Base-by-base conservation (phyloP, 92 coral and sea anemone genomes). In the Zoanthus solanderi region DNA sequence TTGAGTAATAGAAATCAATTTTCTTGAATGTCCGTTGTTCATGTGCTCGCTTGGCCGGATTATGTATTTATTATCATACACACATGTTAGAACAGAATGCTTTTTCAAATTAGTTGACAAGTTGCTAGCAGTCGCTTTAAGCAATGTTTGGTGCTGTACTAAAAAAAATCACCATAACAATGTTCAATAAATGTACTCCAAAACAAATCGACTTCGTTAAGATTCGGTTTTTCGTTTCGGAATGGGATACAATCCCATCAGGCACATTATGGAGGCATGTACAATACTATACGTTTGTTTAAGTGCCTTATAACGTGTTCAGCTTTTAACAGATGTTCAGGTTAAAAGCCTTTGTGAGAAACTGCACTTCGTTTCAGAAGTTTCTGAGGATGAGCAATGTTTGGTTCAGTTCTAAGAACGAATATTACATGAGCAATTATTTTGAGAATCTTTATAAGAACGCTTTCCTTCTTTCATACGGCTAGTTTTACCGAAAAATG, bases 21-120 rank as follows among this genome's bases (percentile, higher is more conserved):
- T 81, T 80, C 16, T 81, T 65, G 53, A 81, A 23, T 44, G 61
- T 63, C 29, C 57, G 85, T 81, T 81, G 75, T 81, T 81, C 75
- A 81, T 81, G 85, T 81, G 72, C 9, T 81, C 44, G 45, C 13
- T 5, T 14, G 52, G 48, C 23, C 5, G 50, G 85, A 65, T 45
- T 81, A 81, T 23, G 12, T 45, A 11, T 45, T 81, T 81, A 45
- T 81, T 66, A 68, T 68, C 58, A 66, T 30, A 15, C 17, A 81
- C 85, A 81, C 75, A 81, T 81, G 85, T 65, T 81, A 65, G 66
- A 44, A 29, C 58, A 81, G 66, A 57, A 81, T 66, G 45, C 37
- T 23, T 45, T 29, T 60, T 46, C 29, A 81, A 45, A 47, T 46
- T 18, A 32, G 57, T 48, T 81, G 75, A 65, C 58, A 66, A 79